Percentiles rank a stretch among this genome's conserved stretches.
phyloP scores from a whole-genome alignment of 2,888 invertebrate species.

The Drosophila atripex region DNA sequence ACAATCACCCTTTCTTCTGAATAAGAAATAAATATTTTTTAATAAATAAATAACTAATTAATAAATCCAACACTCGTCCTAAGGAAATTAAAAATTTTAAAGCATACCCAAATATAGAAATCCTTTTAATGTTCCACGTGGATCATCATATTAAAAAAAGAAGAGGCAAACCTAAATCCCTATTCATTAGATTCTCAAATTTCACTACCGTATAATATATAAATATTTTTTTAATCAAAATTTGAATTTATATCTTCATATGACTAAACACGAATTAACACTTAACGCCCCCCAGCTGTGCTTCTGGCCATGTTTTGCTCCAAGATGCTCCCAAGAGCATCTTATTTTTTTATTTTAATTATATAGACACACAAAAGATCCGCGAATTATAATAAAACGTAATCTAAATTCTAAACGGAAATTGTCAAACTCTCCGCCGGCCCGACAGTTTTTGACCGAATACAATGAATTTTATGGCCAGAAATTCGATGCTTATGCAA shows the following conservation, averaged over 20 bases:
- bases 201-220: conserved; percentile 26
- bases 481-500: conserved; percentile 49
- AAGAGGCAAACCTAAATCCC: neutral
- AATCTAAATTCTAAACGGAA: conserved; percentile 75
- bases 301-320: conserved; percentile 17
- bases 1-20: too few relatives aligned
- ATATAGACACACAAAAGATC: conserved; percentile 25
- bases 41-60: too few relatives aligned
- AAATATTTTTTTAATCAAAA: conserved; percentile 13
- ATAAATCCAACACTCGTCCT: neutral
- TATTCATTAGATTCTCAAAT: conserved; percentile 27
- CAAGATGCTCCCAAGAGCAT: conserved; percentile 23
- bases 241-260: conserved; percentile 36
- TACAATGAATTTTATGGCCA: conserved; percentile 55
- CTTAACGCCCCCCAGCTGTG: conserved; percentile 44
- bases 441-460: conserved; percentile 46
- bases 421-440: conserved; percentile 51
- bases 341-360: conserved; percentile 31
- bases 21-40: too few relatives aligned
- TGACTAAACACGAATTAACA: conserved; percentile 31
- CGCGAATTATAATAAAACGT: conserved; percentile 57
- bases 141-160: neutral
- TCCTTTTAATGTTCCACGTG: neutral
- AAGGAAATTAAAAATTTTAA: neutral
- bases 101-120: conserved; percentile 3